These are phyloP conservation scores for Oriolus oriolus DNA, from an alignment of 2,113 vertebrate genomes.

Conservation along the genomic window DNA sequence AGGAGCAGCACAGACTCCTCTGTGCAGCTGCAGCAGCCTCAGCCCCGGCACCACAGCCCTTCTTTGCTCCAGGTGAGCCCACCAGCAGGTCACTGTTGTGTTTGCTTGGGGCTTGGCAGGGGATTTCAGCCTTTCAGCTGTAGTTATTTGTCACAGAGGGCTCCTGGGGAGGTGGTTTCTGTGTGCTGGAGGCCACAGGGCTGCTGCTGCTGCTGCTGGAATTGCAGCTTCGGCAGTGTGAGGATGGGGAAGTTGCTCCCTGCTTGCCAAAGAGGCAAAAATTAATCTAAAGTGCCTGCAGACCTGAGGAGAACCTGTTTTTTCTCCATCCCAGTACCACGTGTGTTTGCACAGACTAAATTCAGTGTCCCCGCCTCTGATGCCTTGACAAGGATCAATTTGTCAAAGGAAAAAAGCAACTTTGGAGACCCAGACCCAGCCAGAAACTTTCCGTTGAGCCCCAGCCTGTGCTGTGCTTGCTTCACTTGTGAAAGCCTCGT, in stretches of 20 bases:
- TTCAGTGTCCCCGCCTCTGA: background rate
- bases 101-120: background rate
- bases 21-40: background rate
- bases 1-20: background rate
- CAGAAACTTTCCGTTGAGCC: background rate
- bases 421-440: background rate
- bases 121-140: background rate
- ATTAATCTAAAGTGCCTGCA: background rate
- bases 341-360: background rate
- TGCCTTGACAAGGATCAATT: background rate
- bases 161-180: background rate
- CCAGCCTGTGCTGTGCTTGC: background rate
- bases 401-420: background rate
- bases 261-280: background rate
- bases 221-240: background rate
- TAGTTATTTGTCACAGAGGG: background rate
- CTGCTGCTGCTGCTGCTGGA: background rate
- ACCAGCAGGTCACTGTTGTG: background rate
- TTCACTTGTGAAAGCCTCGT: background rate
- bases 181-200: background rate
- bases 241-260: background rate
- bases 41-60: accelerated
- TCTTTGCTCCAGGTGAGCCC: background rate
- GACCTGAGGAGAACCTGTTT: background rate
- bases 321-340: background rate